Conservation (phyloP, 2,888 invertebrate species). For the Odontocerum albicorne region DNA sequence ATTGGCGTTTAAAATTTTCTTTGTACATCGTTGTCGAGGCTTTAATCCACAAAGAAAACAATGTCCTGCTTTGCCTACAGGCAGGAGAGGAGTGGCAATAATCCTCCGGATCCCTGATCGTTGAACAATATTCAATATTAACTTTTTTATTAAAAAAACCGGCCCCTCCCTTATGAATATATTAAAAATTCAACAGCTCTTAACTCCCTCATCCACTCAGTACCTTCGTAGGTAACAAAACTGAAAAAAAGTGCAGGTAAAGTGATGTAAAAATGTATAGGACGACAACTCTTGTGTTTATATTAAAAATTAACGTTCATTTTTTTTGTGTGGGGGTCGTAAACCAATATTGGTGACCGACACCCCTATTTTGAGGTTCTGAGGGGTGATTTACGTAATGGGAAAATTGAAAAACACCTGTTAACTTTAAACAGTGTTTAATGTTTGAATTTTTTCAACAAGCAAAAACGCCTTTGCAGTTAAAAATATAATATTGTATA, state of each 20-base stretch:
- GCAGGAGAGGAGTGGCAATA: constrained; percentile 7
- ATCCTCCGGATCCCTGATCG: constrained; percentile 10
- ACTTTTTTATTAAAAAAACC: constrained; percentile 35
- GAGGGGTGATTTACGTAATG: constrained; percentile 1
- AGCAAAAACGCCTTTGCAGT: no score
- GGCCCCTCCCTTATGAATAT: constrained; percentile 23
- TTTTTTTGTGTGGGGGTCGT: constrained; percentile 26
- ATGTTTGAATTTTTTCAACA: no score
- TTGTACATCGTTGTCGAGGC: no score
- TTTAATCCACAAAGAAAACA: constrained; percentile 11
- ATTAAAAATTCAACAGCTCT: constrained; percentile 33
- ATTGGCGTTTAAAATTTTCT: no score
- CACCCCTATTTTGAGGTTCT: constrained; percentile 1
- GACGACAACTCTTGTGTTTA: constrained; percentile 35
- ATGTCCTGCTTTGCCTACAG: constrained; percentile 5
- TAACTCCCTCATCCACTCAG: constrained; percentile 17
- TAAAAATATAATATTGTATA: no score
- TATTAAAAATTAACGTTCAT: constrained; percentile 36
- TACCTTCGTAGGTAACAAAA: constrained; percentile 10
- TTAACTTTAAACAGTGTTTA: no score
- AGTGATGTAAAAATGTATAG: constrained; percentile 27
- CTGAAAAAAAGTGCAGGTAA: constrained; percentile 26
- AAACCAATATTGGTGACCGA: constrained; percentile 34
- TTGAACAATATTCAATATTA: constrained; percentile 21
- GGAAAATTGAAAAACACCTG: constrained; percentile 3